Conservation (phyloP, 92 coral and sea anemone species). For the Pocillopora grandis region DNA sequence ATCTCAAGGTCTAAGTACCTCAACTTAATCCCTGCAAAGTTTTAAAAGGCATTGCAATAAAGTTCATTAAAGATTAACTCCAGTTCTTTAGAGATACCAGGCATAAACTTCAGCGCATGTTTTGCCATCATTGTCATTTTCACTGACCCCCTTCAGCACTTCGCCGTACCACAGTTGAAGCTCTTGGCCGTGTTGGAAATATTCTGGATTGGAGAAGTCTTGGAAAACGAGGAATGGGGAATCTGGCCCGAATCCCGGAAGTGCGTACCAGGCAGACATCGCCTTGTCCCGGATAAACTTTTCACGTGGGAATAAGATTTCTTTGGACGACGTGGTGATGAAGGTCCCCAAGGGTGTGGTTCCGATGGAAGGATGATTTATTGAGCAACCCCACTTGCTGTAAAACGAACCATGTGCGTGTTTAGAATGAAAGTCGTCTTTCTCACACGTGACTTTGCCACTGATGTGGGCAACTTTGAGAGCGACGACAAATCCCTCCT, state of each 20-base stretch:
- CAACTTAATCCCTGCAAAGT: no score
- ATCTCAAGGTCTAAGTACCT: no score
- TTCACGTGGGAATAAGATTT: slow-evolving; percentile 57
- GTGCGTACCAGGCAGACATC: slow-evolving; percentile 33
- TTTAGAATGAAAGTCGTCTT: neutral
- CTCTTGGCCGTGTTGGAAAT: slow-evolving; percentile 37
- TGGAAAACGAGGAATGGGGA: slow-evolving; percentile 55
- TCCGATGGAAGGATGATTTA: slow-evolving; percentile 51
- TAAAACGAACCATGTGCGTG: neutral
- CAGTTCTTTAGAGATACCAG: slow-evolving; percentile 17
- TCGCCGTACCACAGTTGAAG: slow-evolving; percentile 70
- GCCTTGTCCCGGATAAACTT: slow-evolving; percentile 33
- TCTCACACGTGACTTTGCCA: slow-evolving; percentile 20
- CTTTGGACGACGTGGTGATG: slow-evolving; percentile 43
- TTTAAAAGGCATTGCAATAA: no score
- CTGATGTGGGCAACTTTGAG: slow-evolving; percentile 21
- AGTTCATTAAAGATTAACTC: no score
- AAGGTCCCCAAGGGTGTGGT: slow-evolving; percentile 55
- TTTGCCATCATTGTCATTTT: slow-evolving; percentile 33
- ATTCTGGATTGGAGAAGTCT: slow-evolving; percentile 56
- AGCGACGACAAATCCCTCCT: slow-evolving; percentile 38
- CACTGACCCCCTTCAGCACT: slow-evolving; percentile 44
- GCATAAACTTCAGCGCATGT: slow-evolving; percentile 57
- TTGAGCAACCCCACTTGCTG: slow-evolving; percentile 72
- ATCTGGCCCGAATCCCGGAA: slow-evolving; percentile 62